These are phyloP conservation scores for Thalassaphorura encarpata DNA, from an alignment of 1,140 invertebrate genomes.

Conservation along the genomic window DNA sequence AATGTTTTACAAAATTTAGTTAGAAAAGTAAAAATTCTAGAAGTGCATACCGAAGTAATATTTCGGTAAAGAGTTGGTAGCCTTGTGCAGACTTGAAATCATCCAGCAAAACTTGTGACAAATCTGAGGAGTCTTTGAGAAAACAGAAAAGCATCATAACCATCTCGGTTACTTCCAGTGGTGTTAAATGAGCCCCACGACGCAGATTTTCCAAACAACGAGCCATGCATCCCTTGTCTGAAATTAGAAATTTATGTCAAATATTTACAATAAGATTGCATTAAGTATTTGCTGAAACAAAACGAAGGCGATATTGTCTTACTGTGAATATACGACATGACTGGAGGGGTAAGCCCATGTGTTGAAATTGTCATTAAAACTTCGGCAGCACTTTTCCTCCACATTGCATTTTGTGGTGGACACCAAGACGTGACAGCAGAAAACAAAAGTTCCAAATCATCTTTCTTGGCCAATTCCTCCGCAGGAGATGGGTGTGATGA, in stretches of 20 bases:
- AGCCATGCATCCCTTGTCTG: constrained; percentile 89
- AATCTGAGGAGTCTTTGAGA: constrained; percentile 95
- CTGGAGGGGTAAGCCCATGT: constrained; percentile 81
- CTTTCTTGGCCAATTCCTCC: constrained; percentile 91
- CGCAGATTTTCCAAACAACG: constrained; percentile 96
- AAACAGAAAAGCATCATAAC: constrained; percentile 97
- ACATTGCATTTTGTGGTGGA: constrained; percentile 80
- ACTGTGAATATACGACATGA: constrained; percentile 96
- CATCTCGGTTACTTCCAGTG: constrained; percentile 96
- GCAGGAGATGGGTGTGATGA: constrained; percentile 85
- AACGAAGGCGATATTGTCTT: constrained; percentile 39
- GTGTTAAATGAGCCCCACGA: constrained; percentile 55
- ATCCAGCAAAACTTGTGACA: constrained; percentile 83
- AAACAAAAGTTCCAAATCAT: constrained; percentile 90
- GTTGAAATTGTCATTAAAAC: constrained; percentile 90
- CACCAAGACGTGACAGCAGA: constrained; percentile 93
- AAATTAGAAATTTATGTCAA: constrained; percentile 37
- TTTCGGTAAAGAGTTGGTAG: constrained; percentile 88
- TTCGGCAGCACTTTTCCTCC: constrained; percentile 94
- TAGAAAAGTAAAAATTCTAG: background rate
- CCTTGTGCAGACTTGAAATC: constrained; percentile 92
- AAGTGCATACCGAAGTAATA: constrained; percentile 72
- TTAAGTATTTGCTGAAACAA: background rate
- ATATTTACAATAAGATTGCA: background rate
- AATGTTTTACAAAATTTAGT: background rate